Percentiles rank a stretch among this genome's conserved stretches.
phyloP scores from a whole-genome alignment of 1,140 invertebrate genomes.

The Samia ricini region DNA sequence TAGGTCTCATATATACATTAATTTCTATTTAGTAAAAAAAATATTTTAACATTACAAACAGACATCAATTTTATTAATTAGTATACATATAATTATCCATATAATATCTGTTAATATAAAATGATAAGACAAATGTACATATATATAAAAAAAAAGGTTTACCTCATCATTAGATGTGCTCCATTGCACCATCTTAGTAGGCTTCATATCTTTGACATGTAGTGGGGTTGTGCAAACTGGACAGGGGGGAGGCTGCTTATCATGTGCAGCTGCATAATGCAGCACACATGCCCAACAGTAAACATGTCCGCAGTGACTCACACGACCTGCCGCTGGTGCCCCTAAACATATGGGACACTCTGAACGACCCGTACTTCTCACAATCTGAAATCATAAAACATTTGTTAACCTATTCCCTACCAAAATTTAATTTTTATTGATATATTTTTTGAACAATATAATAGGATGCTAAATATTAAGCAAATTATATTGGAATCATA shows the following conservation, averaged over 20 bases:
- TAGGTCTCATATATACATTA: too few species aligned
- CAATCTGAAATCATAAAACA: slow-evolving; percentile 38
- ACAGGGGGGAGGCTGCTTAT: slow-evolving; percentile 84
- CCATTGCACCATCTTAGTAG: slow-evolving; percentile 59
- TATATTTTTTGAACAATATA: too few species aligned
- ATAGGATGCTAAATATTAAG: too few species aligned
- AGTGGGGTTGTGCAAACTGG: slow-evolving; percentile 92
- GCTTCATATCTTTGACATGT: slow-evolving; percentile 87
- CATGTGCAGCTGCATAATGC: slow-evolving; percentile 93
- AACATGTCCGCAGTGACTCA: slow-evolving; percentile 96
- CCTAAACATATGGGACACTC: slow-evolving; percentile 95
- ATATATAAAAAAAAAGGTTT: neutral
- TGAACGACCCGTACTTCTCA: slow-evolving; percentile 79
- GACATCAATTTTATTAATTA: too few species aligned
- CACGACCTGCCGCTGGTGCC: slow-evolving; percentile 90
- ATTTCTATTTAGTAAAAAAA: too few species aligned
- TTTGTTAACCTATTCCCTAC: neutral
- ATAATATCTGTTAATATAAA: too few species aligned
- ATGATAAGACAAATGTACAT: too few species aligned
- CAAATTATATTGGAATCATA: neutral
- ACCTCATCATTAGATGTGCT: slow-evolving; percentile 58
- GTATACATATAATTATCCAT: too few species aligned
- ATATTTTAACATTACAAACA: too few species aligned
- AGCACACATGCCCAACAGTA: slow-evolving; percentile 98
- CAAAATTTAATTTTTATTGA: too few species aligned